Conservation (phyloP, 2,113 vertebrate species). For the Aegithalos caudatus region DNA sequence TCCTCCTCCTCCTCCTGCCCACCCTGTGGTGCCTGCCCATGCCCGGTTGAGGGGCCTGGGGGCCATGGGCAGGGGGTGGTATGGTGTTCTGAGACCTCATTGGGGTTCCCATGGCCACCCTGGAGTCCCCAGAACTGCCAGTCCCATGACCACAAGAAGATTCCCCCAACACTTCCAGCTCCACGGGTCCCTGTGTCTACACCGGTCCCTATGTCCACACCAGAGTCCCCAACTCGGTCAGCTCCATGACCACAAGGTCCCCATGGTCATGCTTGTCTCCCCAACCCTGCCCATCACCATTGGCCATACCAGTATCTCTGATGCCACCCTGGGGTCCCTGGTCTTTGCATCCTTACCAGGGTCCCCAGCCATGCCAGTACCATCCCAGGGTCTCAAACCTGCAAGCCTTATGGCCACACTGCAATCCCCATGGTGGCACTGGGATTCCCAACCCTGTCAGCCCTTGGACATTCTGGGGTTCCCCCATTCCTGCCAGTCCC, state of each 20-base stretch:
- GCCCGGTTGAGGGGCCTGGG: neutral
- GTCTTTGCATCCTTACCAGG: neutral
- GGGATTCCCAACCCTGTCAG: neutral
- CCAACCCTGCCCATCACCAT: neutral
- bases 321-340: neutral
- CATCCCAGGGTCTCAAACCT: neutral
- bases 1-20: neutral
- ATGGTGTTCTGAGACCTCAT: neutral
- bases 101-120: neutral
- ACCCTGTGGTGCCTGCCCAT: neutral
- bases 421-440: neutral
- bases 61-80: neutral
- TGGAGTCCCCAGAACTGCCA: neutral
- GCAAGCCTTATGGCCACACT: neutral
- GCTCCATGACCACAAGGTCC: neutral
- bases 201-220: neutral
- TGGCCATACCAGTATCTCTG: neutral
- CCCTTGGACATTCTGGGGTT: neutral
- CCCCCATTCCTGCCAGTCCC: neutral
- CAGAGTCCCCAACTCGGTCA: neutral
- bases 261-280: neutral
- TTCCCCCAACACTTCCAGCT: neutral
- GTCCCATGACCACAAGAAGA: neutral
- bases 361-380: neutral
- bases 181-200: neutral